Conservation (phyloP, 2,113 vertebrate genomes). For the Epinephelus lanceolatus region DNA sequence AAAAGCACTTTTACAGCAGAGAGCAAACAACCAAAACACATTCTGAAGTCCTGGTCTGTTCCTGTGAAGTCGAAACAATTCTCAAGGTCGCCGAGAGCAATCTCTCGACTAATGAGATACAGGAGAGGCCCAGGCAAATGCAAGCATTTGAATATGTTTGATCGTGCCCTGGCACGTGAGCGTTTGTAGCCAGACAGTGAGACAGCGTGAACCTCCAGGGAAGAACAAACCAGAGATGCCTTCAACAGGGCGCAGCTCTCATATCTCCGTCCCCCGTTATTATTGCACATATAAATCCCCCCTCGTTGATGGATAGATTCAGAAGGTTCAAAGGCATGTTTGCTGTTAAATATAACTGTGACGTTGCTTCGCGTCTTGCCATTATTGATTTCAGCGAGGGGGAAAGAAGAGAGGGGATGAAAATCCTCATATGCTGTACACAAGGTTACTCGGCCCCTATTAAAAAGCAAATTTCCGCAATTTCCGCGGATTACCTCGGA, state of each 20-base stretch:
- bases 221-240: conserved; percentile 33
- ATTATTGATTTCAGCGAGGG: conserved; percentile 44
- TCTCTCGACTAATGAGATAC: conserved; percentile 55
- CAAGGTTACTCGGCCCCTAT: conserved; percentile 17
- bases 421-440: conserved; percentile 8
- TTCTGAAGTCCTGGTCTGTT: conserved; percentile 27
- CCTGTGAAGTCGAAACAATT: conserved; percentile 50
- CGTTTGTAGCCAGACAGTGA: conserved; percentile 27
- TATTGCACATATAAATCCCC: conserved; percentile 18
- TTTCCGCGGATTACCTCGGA: conserved; percentile 18
- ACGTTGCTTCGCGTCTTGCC: conserved; percentile 10
- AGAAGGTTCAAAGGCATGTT: conserved; percentile 48
- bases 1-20: background rate
- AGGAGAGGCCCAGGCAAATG: conserved; percentile 36
- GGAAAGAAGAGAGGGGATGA: background rate
- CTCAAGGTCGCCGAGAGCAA: conserved; percentile 55
- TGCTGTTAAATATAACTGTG: conserved; percentile 35
- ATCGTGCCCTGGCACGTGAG: conserved; percentile 54
- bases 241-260: background rate
- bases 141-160: conserved; percentile 70
- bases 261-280: conserved; percentile 17
- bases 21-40: conserved; percentile 8
- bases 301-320: conserved; percentile 28
- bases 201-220: conserved; percentile 37
- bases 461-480: conserved; percentile 23